These are phyloP conservation scores for Holcopasites calliopsidis DNA, from an alignment of 1,140 invertebrate genomes.

Conservation along the genomic window DNA sequence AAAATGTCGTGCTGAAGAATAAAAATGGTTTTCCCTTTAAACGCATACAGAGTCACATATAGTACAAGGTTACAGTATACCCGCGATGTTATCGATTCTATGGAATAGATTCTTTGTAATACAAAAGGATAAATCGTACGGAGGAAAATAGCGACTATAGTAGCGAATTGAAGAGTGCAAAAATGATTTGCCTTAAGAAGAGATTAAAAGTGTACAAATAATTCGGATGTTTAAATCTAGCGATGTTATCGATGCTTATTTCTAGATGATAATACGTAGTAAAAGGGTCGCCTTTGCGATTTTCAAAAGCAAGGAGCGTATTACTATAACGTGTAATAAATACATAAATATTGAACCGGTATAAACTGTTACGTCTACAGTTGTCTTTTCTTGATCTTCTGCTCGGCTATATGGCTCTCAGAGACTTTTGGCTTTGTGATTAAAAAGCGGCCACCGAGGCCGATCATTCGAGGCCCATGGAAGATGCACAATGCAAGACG, in stretches of 20 bases:
- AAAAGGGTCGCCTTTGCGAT: not conserved
- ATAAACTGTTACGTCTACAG: not conserved
- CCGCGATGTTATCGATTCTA: not conserved
- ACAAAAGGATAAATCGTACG: not conserved
- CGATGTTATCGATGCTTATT: not conserved
- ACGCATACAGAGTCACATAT: not conserved
- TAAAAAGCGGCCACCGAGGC: not conserved
- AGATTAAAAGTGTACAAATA: conserved; percentile 26
- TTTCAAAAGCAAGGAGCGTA: not conserved
- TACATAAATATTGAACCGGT: not conserved
- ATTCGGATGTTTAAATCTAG: not conserved
- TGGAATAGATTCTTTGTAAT: not conserved
- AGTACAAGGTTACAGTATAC: not conserved
- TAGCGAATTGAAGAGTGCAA: conserved; percentile 38
- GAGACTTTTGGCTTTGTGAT: not conserved
- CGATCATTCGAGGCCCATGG: not conserved
- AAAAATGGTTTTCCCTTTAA: not conserved
- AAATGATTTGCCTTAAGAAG: conserved; percentile 51
- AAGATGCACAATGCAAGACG: conserved; percentile 45
- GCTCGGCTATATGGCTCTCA: not conserved
- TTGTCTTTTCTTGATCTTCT: not conserved
- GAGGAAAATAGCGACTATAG: not conserved
- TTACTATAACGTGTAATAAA: not conserved
- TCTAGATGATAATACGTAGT: not conserved
- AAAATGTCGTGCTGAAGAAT: not conserved